A percentile compares a stretch with the other conserved stretches of the same genome.
Evolutionary conservation across 2,888 invertebrate species (phyloP).

Genomic region (Spilosoma lubricipeda): DNA sequence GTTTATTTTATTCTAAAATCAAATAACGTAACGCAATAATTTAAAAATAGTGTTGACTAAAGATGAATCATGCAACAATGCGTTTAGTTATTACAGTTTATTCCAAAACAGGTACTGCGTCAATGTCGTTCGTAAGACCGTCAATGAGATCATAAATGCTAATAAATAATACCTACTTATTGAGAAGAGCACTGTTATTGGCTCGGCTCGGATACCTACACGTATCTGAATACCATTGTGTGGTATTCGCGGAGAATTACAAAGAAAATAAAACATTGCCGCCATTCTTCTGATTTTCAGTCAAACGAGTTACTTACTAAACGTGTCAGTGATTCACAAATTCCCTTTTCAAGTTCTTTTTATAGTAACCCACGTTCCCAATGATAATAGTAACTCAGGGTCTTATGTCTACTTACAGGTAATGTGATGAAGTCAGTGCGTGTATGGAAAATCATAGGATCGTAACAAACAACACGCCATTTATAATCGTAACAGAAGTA

Average conservation of each 20-base stretch:
- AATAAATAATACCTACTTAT: slow-evolving; percentile 1
- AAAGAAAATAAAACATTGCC: slow-evolving; percentile 21
- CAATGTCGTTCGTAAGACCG: slow-evolving; percentile 47
- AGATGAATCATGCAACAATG: slow-evolving; percentile 42
- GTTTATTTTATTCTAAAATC: background rate
- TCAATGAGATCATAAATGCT: slow-evolving; percentile 58
- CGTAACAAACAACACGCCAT: background rate
- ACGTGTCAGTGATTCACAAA: background rate
- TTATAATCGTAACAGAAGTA: background rate
- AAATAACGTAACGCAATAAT: slow-evolving; percentile 24
- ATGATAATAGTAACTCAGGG: background rate
- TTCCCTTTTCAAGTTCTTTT: background rate
- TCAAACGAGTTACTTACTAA: background rate
- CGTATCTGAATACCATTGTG: slow-evolving; percentile 15
- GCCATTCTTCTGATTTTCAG: background rate
- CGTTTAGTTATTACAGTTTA: slow-evolving; percentile 36
- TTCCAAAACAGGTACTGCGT: slow-evolving; percentile 46
- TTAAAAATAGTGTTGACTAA: slow-evolving; percentile 45
- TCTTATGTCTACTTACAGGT: background rate
- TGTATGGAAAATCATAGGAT: background rate
- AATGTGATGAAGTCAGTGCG: background rate
- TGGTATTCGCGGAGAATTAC: slow-evolving; percentile 30
- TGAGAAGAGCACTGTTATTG: slow-evolving; percentile 19
- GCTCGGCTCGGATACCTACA: slow-evolving; percentile 34
- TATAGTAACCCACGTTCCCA: background rate